These are phyloP conservation scores for Subanguina moxae DNA, from an alignment of 1,140 invertebrate species.

Conservation along the genomic window DNA sequence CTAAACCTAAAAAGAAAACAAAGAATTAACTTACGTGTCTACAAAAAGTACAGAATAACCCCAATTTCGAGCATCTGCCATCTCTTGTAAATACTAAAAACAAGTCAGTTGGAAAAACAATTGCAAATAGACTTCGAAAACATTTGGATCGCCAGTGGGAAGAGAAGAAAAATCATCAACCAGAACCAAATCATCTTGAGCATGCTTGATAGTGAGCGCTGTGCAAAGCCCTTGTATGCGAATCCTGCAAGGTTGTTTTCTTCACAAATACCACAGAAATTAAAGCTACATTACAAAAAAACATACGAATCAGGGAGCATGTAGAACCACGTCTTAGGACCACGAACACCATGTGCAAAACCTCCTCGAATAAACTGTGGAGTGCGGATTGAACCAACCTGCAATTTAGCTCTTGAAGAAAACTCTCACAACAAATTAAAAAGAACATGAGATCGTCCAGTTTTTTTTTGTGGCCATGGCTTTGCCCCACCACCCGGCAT, in stretches of 20 bases:
- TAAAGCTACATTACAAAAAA: too few relatives aligned
- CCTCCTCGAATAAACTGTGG: conserved; percentile 74
- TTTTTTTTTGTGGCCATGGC: conserved; percentile 78
- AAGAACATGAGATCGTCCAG: conserved; percentile 80
- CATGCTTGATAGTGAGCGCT: conserved; percentile 81
- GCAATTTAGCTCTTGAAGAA: not conserved
- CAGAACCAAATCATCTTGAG: conserved; percentile 87
- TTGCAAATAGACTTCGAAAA: conserved; percentile 24
- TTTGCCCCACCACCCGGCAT: conserved; percentile 71
- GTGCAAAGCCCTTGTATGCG: conserved; percentile 75
- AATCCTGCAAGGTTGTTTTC: conserved; percentile 30
- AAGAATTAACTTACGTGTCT: conserved; percentile 74
- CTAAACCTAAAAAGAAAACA: too few relatives aligned
- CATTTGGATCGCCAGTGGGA: conserved; percentile 73
- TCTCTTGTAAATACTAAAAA: conserved; percentile 69
- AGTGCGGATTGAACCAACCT: conserved; percentile 67
- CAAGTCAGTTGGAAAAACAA: conserved; percentile 1
- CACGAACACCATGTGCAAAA: conserved; percentile 77
- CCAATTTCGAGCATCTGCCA: conserved; percentile 81
- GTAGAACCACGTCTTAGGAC: conserved; percentile 81
- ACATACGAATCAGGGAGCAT: conserved; percentile 74
- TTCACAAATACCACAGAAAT: too few relatives aligned
- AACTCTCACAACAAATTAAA: too few relatives aligned
- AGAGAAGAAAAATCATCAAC: conserved; percentile 76
- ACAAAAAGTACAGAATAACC: conserved; percentile 89